Evolutionary conservation across 2,888 invertebrate genomes (phyloP), one percentile per base, ranked within the genome.

Genomic region (Clitarchus hookeri): DNA sequence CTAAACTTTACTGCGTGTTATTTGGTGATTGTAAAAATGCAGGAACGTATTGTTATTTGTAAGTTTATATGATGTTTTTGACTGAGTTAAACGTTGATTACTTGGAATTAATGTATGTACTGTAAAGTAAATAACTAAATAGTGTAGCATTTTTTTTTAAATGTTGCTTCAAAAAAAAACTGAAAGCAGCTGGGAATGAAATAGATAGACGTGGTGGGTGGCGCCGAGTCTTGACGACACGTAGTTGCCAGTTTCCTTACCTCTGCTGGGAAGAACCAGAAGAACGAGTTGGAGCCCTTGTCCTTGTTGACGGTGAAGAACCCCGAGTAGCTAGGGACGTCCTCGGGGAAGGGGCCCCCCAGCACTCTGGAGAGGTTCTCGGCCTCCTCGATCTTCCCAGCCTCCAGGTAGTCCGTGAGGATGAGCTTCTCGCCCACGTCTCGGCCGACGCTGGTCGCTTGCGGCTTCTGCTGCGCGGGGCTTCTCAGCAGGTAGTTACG

Each of bases 351-450:
- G 78, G 44, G 26, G 0, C 26, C 19, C 2, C 65, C 78, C 16
- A n/a, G 27, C 1, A 87, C 87, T 8, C 79, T 53, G 13, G 87
- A 84, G 9, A 79, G 44, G 12, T 36, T 25, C 77, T 78, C 65
- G 16, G 86, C 87, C 54, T 85, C 85, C 27, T 85, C 44, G 85
- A 95, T 93, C 89, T 95, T 94, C 12, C 96, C 96, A 86, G 92
- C 93, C 90, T 96, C 94, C 53, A 97, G 93, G 86, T 94, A 93
- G 0, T 96, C 96, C 0, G 97, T 96, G 53, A 97, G 92, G 89
- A 96, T 95, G 11, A 97, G 91, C 6, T 97, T 96, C 44, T 94
- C 89, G 0, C 95, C 93, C 11, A 91, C 88, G 85, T 89, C 89
- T 65, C 65, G 8, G 65, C n/a, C 8, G 23, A 16, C n/a, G 8